phyloP scores from a whole-genome alignment of 1,140 invertebrate species.

The Micrasema minimum region DNA sequence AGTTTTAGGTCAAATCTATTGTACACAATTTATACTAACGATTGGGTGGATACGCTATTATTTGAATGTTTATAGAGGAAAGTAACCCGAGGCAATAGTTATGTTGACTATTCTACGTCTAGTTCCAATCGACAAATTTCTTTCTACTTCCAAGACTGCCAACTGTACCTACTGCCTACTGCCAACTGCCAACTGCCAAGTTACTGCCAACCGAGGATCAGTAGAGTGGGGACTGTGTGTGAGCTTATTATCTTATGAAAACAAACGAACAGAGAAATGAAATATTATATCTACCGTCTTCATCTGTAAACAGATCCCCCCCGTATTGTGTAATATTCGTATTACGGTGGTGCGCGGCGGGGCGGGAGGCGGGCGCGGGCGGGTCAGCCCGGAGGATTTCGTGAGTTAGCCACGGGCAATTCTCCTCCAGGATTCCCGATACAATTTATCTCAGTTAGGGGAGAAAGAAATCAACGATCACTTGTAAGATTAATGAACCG shows the following conservation, averaged over 20 bases:
- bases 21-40: too few species aligned
- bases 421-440: conserved; percentile 1
- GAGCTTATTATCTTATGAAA: conserved; percentile 24
- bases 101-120: conserved; percentile 2
- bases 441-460: conserved; percentile 10
- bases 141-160: too few species aligned
- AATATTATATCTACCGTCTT: conserved; percentile 15
- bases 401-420: conserved; percentile 4
- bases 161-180: too few species aligned
- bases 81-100: not conserved
- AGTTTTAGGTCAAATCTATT: too few species aligned
- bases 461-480: not conserved
- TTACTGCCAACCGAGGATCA: conserved; percentile 2
- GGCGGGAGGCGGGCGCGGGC: not conserved
- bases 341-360: not conserved
- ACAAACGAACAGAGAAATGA: conserved; percentile 20
- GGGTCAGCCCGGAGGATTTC: not conserved
- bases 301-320: not conserved
- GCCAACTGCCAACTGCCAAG: too few species aligned
- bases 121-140: not conserved
- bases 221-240: conserved; percentile 1
- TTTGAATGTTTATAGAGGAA: not conserved
- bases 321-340: not conserved
- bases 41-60: too few species aligned
- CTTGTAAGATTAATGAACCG: too few species aligned